Evolutionary conservation across 2,797 vertebrate genomes (phyloP).

Genomic region (Atherinosoma microstoma): DNA sequence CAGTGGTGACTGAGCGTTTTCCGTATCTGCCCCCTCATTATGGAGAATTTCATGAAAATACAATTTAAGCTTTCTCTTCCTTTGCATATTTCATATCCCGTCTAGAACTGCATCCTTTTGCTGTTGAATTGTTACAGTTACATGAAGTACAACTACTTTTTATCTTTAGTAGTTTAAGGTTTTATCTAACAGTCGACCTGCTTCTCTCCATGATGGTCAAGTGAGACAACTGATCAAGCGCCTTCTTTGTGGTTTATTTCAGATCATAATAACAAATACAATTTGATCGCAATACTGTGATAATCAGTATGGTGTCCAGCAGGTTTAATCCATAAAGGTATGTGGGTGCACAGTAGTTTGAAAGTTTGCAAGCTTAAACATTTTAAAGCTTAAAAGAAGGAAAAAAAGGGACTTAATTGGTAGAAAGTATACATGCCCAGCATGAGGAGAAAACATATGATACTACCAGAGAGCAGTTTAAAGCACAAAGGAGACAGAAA

Average conservation of each 20-base stretch:
- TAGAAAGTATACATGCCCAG: constrained; percentile 31
- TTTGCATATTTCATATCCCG: not conserved
- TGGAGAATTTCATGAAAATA: not conserved
- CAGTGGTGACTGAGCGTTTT: constrained; percentile 28
- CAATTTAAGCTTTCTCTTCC: not conserved
- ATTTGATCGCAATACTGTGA: too few relatives aligned
- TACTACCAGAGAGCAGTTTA: constrained; percentile 10
- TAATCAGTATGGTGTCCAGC: not conserved
- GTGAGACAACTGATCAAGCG: too few relatives aligned
- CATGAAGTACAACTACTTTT: too few relatives aligned
- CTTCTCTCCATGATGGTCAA: too few relatives aligned
- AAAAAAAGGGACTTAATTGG: constrained; percentile 3
- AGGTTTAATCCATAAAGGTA: not conserved
- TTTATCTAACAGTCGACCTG: too few relatives aligned
- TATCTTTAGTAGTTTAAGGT: too few relatives aligned
- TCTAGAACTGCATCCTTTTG: not conserved
- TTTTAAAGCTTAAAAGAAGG: not conserved
- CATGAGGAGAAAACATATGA: constrained; percentile 18
- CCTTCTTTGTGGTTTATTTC: too few relatives aligned
- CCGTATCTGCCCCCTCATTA: constrained; percentile 7
- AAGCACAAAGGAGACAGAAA: constrained; percentile 26
- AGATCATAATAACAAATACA: too few relatives aligned
- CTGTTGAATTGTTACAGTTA: not conserved
- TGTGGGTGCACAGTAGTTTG: not conserved
- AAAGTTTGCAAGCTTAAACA: not conserved